Percentiles rank a stretch among this genome's conserved stretches.
Conservation (phyloP, 2,888 invertebrate genomes). For the Ornithoptera alexandrae region DNA sequence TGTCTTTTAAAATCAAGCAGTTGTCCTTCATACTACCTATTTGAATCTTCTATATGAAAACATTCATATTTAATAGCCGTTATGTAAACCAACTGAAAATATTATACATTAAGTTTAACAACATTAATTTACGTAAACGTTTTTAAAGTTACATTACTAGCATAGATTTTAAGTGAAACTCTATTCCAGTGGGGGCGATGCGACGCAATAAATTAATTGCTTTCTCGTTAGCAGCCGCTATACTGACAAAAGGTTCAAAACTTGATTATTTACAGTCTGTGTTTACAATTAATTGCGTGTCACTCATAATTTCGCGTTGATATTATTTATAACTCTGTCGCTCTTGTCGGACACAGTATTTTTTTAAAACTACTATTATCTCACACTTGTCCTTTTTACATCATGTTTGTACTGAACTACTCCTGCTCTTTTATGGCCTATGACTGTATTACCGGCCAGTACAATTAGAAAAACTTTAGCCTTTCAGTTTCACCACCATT, state of each 20-base stretch:
- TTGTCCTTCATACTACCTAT: too few species aligned
- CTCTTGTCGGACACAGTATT: neutral
- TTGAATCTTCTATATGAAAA: too few species aligned
- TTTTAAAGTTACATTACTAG: neutral
- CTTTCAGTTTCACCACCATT: too few species aligned
- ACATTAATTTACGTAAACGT: neutral
- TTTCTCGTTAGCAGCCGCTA: slow-evolving; percentile 28
- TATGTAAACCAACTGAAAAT: neutral
- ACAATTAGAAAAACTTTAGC: too few species aligned
- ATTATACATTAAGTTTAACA: neutral
- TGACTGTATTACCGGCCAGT: too few species aligned
- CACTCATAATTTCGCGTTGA: slow-evolving; percentile 17
- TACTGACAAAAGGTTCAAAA: slow-evolving; percentile 23
- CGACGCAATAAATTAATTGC: slow-evolving; percentile 32
- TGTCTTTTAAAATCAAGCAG: too few species aligned
- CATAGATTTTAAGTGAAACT: slow-evolving; percentile 9
- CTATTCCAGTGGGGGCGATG: neutral
- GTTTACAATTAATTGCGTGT: slow-evolving; percentile 20
- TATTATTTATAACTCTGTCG: neutral
- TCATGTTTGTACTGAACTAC: neutral
- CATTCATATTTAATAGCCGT: neutral
- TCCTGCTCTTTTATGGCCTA: neutral
- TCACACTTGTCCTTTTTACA: neutral
- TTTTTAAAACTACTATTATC: neutral
- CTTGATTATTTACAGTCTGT: slow-evolving; percentile 25